Percentiles rank a stretch among this genome's conserved stretches.
Conservation (phyloP, 2,797 vertebrate species). For the Gambelia wislizenii region DNA sequence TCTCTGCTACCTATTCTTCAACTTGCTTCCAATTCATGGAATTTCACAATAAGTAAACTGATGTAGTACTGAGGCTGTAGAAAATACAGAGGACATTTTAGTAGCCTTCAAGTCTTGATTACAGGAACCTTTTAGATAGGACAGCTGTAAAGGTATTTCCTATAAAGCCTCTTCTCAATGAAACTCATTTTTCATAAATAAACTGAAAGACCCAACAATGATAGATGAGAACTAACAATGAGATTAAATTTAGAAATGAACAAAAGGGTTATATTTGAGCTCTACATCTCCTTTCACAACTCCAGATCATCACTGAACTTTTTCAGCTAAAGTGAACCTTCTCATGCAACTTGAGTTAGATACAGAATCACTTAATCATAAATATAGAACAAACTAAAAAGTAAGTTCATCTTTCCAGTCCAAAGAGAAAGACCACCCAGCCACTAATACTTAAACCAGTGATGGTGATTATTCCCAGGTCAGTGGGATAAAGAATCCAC, state of each 20-base stretch:
- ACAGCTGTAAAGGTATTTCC: not conserved
- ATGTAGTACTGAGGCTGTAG: not conserved
- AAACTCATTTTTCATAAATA: not conserved
- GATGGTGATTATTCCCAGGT: too few species aligned
- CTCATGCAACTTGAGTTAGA: not conserved
- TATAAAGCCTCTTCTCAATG: not conserved
- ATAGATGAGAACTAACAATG: not conserved
- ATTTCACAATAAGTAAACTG: not conserved
- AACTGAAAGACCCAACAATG: not conserved
- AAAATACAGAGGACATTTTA: not conserved
- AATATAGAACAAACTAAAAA: not conserved
- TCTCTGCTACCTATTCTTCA: not conserved
- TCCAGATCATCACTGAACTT: not conserved
- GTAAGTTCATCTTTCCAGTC: too few species aligned
- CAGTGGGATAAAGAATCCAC: too few species aligned
- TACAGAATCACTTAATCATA: not conserved
- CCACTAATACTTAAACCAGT: too few species aligned
- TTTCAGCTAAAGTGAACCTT: not conserved
- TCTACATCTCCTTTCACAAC: not conserved
- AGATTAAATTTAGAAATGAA: constrained; percentile 3
- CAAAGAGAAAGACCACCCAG: not conserved
- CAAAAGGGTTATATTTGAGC: not conserved
- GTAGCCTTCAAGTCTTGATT: not conserved
- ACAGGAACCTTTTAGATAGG: not conserved
- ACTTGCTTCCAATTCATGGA: not conserved